Percentiles rank a stretch among this genome's conserved stretches.
Evolutionary conservation across 2,888 invertebrate genomes (phyloP).

Genomic region (Trissoscelio sp.): DNA sequence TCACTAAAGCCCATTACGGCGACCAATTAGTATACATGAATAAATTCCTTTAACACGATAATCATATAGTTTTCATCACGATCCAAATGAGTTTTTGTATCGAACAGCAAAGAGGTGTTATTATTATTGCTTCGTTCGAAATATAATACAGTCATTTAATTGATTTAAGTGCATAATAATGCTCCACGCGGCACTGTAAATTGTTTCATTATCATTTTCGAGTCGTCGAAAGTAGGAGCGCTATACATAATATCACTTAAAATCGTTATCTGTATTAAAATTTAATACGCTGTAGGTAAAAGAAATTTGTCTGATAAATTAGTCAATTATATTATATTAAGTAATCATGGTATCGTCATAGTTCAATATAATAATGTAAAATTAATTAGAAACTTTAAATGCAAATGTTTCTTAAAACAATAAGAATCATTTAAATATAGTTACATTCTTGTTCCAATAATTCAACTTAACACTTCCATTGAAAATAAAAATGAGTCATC

Average conservation of each 20-base stretch:
- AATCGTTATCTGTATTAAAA: neutral
- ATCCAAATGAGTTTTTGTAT: constrained; percentile 21
- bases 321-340: too few species aligned
- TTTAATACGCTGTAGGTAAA: neutral
- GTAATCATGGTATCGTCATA: too few species aligned
- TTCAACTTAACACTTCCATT: constrained; percentile 5
- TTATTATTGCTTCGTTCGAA: constrained; percentile 29
- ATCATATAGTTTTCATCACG: constrained; percentile 24
- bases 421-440: too few species aligned
- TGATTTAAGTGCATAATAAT: constrained; percentile 26
- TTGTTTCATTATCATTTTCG: constrained; percentile 42
- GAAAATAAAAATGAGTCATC: neutral
- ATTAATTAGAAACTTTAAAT: too few species aligned
- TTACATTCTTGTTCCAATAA: neutral
- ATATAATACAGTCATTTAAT: constrained; percentile 44
- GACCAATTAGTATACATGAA: constrained; percentile 46
- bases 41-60: constrained; percentile 36
- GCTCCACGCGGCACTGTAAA: constrained; percentile 3
- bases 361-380: too few species aligned
- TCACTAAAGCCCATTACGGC: constrained; percentile 10
- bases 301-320: neutral
- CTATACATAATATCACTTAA: neutral
- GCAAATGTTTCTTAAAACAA: too few species aligned
- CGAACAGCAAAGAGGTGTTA: constrained; percentile 24
- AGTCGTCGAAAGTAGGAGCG: constrained; percentile 8